Base-by-base conservation (phyloP, 2,888 invertebrate species). In the Epinotia nisella region DNA sequence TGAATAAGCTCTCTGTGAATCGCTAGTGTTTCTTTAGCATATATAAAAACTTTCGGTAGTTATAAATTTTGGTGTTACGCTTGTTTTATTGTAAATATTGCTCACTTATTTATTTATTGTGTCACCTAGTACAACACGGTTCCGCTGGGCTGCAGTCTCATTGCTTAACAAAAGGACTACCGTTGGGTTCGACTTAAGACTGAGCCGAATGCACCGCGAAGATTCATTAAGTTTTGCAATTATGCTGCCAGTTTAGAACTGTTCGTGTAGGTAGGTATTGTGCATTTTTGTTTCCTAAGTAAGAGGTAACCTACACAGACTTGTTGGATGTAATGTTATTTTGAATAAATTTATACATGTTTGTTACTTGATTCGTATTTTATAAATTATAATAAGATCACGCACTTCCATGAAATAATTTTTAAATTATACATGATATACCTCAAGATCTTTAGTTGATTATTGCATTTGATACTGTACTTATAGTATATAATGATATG, bases 401-500 rank as follows among this genome's bases (percentile, higher is more conserved):
- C 76, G 65, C 74, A 77, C 77, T 77, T 77, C 74, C 77, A 76
- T 41, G 65, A 75, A 70, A 75, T 73, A 75, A 71, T 74, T 74
- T 74, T 75, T 69, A 61, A 74, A 72, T 73, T 71, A 64, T 76
- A 76, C 77, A 76, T 76, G 82, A 59, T 78, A 76, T 78, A 84
- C 80, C 80, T 83, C 81, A 78, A 78, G 80, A 78, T 81, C 76
- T 55, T 77, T 78, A 76, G 75, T 77, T 80, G 76, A 79, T 78
- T 76, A 78, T 78, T 83, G 84, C 85, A 87, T 87, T 87, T 85
- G 78, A 85, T 86, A 85, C 61, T 68, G 60, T 66, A 72, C 67
- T 79, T 83, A 81, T 80, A 78, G 65, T 56, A 24, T 41, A 21
- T 24, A 56, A 21, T 21, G 10, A 56, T 66, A 21, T 81, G 82